Evolutionary conservation across 1,140 invertebrate genomes (phyloP), one percentile per base, ranked within the genome.

Genomic region (Theocolax elegans): DNA sequence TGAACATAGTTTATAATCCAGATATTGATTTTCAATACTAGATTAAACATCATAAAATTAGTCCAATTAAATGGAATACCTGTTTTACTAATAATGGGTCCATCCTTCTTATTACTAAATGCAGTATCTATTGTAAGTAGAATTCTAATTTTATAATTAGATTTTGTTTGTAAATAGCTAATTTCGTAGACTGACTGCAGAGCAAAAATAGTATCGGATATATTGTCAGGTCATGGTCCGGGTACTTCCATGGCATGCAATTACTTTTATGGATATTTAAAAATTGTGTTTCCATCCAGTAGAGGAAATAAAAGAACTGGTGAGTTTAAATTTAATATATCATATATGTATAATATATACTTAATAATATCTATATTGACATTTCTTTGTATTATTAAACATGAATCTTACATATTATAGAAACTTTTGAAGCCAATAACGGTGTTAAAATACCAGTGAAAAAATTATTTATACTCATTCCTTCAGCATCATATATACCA

Each of bases 231-330:
- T 1, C 74, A 89, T 4, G 87, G 89, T 79, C 91, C 90, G 76
- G 91, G 90, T 0, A 85, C 85, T 9, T 88, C 88, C 4, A 91
- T 92, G 90, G 91, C 91, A 1, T 88, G 88, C 17, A 90, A 85
- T 48, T 92, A 88, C 78, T 91, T 89, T 67, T 88, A 91, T 76
- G 91, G 91, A 0, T 92, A 92, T 77, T 78, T 92, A 0, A 86
- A 81, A 25, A 79, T 90, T 10, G 79, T 90, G 2, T 76, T 92
- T 40, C 89, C 89, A 1, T 82, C 83, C 10, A 83, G 85, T 35
- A 87, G 87, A 3, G 79, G 87, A 3, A 79, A 76, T 7, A 56
- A 72, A 21, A 85, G 84, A 49, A 82, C 85, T 38, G 87, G 88
- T 59, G 79, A 78, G 82, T 40, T 19, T 29, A 23, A n/a, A 65